Base-by-base conservation (phyloP, 2,888 invertebrate genomes). In the Fragum fragum region DNA sequence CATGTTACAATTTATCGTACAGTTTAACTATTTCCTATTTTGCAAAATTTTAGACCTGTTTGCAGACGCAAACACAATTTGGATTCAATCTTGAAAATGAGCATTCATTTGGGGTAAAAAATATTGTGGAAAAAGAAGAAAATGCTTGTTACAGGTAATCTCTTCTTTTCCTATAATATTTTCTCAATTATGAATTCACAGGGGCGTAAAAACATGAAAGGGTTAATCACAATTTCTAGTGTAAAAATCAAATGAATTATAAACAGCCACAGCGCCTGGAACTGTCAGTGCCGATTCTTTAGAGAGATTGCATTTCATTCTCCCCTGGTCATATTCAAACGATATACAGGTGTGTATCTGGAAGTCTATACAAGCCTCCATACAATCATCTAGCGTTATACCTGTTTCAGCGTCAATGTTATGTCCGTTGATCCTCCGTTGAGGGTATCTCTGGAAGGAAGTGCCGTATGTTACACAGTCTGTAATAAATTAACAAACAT, bases 211-310 rank as follows among this genome's bases (percentile, higher is more conserved):
- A n/a, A n/a, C n/a, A n/a, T n/a, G n/a, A n/a, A n/a, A n/a, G n/a
- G 1, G 53, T 53, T 23, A 53, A 21, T 53, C 57, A 57, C 57
- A 57, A 57, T 57, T 57, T 57, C 57, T 57, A 5, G 57, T 57
- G 28, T 57, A 57, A 57, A 28, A 57, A 28, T 57, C 26, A 7
- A 28, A 57, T 14, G 7, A 14, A 14, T 9, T 23, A 57, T 1
- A 26, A 14, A 11, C 28, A 21, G 1, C 7, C 18, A 57, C 26
- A 57, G 16, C 26, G 16, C 26, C 57, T 26, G 23, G 57, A 26
- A 28, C 28, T 14, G 57, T 26, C 23, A 57, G 18, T 14, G 57
- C 57, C 9, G 57, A 28, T 28, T 14, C 26, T 16, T 57, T 28
- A 5, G 57, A 23, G 14, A 23, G 18, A 14, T 57, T 18, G 26